phyloP scores from a whole-genome alignment of 2,797 vertebrate genomes.

The Cercopithecus neglectus region DNA sequence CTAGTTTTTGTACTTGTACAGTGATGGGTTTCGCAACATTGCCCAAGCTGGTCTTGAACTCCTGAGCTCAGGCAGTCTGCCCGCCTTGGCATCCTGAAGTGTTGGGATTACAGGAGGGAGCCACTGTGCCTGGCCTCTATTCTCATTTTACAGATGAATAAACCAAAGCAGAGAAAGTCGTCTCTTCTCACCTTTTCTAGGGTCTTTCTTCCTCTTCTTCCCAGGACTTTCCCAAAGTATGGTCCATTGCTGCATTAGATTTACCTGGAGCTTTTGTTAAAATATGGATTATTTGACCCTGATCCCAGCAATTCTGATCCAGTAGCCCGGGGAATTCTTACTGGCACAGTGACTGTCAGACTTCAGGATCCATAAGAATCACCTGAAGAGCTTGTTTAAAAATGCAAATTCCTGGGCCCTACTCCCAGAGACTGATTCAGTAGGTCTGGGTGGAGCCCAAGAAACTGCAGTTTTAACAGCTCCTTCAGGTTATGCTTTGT shows the following conservation, averaged over 20 bases:
- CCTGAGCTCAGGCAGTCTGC: no score
- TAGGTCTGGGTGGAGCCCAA: background rate
- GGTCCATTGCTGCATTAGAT: background rate
- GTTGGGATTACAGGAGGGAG: no score
- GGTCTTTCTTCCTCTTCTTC: background rate
- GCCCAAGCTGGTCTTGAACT: no score
- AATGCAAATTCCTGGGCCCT: background rate
- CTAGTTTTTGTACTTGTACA: no score
- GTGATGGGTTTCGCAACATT: no score
- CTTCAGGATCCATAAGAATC: background rate
- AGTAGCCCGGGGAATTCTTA: background rate
- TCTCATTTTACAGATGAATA: conserved; percentile 1
- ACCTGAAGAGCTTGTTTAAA: background rate
- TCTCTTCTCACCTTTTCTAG: background rate
- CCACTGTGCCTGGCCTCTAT: background rate
- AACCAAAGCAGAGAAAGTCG: background rate
- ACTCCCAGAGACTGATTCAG: background rate
- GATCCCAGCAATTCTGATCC: background rate
- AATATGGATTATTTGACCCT: background rate
- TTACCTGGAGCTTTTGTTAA: background rate
- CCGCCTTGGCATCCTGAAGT: no score
- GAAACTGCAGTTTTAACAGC: background rate
- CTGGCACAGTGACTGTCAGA: background rate
- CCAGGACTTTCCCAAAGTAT: background rate
- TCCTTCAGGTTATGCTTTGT: background rate